These are phyloP conservation scores for Saguinus midas DNA, from an alignment of 2,113 vertebrate genomes.

Conservation along the genomic window DNA sequence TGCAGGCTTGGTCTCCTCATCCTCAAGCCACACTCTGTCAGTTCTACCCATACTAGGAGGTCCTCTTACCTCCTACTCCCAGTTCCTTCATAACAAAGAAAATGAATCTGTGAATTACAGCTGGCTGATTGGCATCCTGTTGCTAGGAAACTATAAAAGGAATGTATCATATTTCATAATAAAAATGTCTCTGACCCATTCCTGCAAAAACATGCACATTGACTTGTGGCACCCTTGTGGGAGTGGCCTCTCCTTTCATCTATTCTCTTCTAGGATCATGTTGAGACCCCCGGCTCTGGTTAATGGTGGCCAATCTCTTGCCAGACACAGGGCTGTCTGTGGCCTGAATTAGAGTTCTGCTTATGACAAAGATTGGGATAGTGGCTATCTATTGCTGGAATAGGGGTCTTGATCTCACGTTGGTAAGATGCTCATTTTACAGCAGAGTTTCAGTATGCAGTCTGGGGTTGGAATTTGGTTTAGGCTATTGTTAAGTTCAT, in stretches of 20 bases:
- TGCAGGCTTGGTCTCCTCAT: conserved; percentile 33
- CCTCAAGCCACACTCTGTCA: neutral
- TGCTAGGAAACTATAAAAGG: conserved; percentile 64
- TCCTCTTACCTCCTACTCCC: neutral
- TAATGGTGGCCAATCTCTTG: neutral
- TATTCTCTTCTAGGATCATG: neutral
- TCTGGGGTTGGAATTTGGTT: neutral
- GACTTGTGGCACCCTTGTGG: neutral
- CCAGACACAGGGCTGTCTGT: neutral
- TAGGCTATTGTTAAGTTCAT: neutral
- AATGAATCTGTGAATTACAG: conserved; percentile 39
- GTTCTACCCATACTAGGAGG: neutral
- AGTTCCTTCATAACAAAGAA: conserved; percentile 30
- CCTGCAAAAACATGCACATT: neutral
- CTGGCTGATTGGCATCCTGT: conserved; percentile 55
- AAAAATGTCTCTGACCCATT: conserved; percentile 22
- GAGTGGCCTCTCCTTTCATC: neutral
- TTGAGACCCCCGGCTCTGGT: neutral
- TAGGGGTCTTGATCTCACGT: neutral
- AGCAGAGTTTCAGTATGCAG: neutral
- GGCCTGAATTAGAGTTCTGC: neutral
- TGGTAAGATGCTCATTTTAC: neutral
- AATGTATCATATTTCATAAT: conserved; percentile 49
- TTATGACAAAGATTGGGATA: neutral
- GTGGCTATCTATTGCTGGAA: neutral